Conservation (phyloP, 1,140 invertebrate genomes). For the Gonioctena quinquepunctata region DNA sequence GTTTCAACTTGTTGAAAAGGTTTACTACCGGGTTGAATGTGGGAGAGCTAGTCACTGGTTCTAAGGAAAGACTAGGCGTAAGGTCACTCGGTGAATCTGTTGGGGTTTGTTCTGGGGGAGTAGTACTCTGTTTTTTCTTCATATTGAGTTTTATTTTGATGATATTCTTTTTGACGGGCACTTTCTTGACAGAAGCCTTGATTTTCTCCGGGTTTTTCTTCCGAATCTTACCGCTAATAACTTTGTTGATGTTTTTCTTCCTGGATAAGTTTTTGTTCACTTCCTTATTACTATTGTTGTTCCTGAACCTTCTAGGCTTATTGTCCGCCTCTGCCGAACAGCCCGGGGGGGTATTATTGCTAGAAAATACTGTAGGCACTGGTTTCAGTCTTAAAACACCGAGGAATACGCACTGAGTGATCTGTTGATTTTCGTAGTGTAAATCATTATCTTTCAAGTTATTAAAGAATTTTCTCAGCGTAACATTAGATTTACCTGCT, state of each 20-base stretch:
- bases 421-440: slow-evolving; percentile 20
- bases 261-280: slow-evolving; percentile 1
- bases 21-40: slow-evolving; percentile 12
- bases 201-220: slow-evolving; percentile 13
- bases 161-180: background rate
- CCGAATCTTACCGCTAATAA: slow-evolving; percentile 8
- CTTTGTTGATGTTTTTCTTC: slow-evolving; percentile 15
- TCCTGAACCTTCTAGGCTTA: slow-evolving; percentile 6
- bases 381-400: slow-evolving; percentile 28
- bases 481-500: slow-evolving; percentile 14
- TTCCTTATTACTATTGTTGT: slow-evolving; percentile 16
- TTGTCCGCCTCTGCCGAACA: background rate
- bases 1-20: slow-evolving; percentile 13
- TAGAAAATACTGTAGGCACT: slow-evolving; percentile 23
- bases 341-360: background rate
- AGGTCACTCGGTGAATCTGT: background rate
- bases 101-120: background rate
- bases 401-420: slow-evolving; percentile 26
- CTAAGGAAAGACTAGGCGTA: background rate
- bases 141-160: slow-evolving; percentile 10
- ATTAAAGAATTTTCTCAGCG: slow-evolving; percentile 12
- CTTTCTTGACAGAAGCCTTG: slow-evolving; percentile 14
- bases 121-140: slow-evolving; percentile 3
- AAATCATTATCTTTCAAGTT: slow-evolving; percentile 23
- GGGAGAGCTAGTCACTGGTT: background rate